A percentile compares a stretch with the other conserved stretches of the same genome.
phyloP scores from a whole-genome alignment of 2,888 invertebrate species.

The Andrena haemorrhoa region DNA sequence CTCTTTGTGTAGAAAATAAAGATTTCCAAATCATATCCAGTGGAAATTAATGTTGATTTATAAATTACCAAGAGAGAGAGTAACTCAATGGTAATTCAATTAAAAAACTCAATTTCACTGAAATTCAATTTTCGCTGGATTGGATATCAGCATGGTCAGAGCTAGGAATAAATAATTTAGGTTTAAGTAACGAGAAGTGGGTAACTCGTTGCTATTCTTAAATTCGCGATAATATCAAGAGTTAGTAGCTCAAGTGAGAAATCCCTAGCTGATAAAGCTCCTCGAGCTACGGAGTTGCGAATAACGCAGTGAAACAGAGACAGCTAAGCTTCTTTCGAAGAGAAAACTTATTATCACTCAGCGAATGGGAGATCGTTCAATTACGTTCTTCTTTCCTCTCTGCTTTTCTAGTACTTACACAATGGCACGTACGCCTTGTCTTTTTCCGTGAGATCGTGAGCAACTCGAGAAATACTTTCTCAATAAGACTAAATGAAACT shows the following conservation, averaged over 20 bases:
- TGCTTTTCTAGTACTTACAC: constrained; percentile 13
- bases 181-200: too few species aligned
- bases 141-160: too few species aligned
- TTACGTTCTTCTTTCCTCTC: constrained; percentile 33
- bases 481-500: constrained; percentile 32
- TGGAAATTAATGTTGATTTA: too few species aligned
- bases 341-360: constrained; percentile 42
- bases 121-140: too few species aligned
- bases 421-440: constrained; percentile 26
- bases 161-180: too few species aligned
- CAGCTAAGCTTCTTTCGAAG: constrained; percentile 11
- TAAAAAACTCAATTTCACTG: too few species aligned
- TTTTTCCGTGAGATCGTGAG: constrained; percentile 17
- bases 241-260: not conserved
- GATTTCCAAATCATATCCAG: too few species aligned
- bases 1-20: too few species aligned
- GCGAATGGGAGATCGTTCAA: constrained; percentile 44
- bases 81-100: too few species aligned
- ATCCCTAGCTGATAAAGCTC: not conserved
- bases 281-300: not conserved
- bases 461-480: constrained; percentile 10
- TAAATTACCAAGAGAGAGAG: too few species aligned
- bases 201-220: too few species aligned
- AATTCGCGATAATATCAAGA: not conserved
- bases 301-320: constrained; percentile 13